These are phyloP conservation scores for Sylvicapra grimmia DNA, from an alignment of 2,113 vertebrate genomes.

Conservation along the genomic window DNA sequence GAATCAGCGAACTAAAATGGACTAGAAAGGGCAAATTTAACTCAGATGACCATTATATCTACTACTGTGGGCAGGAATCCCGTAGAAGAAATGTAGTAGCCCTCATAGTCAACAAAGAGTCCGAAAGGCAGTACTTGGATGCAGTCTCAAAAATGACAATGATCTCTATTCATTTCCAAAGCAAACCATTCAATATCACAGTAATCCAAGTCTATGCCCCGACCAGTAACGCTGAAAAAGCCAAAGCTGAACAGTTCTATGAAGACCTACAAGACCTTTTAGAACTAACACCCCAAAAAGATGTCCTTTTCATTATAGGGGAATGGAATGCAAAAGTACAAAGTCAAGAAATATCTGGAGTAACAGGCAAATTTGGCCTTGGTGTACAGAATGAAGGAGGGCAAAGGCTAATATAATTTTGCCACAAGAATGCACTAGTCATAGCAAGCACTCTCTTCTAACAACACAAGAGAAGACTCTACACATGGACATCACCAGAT, in stretches of 20 bases:
- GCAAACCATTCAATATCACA: background rate
- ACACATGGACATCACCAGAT: background rate
- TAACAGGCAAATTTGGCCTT: background rate
- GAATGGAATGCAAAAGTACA: background rate
- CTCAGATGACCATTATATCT: background rate
- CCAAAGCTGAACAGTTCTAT: background rate
- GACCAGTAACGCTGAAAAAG: background rate
- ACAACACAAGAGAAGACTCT: background rate
- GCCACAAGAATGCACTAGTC: background rate
- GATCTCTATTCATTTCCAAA: background rate
- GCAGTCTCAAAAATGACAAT: background rate
- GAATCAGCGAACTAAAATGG: background rate
- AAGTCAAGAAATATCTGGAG: background rate
- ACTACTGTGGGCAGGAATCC: background rate
- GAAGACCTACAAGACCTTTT: background rate
- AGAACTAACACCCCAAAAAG: background rate
- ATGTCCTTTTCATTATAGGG: background rate
- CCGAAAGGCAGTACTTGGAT: background rate
- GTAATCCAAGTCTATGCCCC: background rate
- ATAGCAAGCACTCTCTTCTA: background rate
- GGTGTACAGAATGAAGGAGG: background rate
- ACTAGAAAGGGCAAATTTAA: background rate
- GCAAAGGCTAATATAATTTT: background rate
- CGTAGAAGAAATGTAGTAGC: background rate
- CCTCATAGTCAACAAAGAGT: background rate